Evolutionary conservation across 2,113 vertebrate genomes (phyloP), one percentile per base, ranked within the genome.

Genomic region (Xyliphius kryptos): DNA sequence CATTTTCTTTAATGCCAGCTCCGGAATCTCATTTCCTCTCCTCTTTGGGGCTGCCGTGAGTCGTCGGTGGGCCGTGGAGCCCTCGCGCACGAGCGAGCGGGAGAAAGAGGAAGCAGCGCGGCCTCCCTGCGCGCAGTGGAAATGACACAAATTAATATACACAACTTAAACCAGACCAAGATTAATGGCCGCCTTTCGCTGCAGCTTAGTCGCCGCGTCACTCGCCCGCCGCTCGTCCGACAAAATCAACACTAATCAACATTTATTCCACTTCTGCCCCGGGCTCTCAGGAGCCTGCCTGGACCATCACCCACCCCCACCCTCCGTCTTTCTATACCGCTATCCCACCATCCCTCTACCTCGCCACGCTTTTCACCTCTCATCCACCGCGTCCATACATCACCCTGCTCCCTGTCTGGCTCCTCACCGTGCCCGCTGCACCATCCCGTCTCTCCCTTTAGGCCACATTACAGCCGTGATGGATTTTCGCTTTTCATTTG

Each of bases 141-240:
- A 97, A 96, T 95, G 93, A 97, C 94, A 96, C 92, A 97, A 96
- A 97, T 97, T 95, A 96, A 97, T 97, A 97, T 95, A 94, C 91
- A 91, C 91, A 91, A 91, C 91, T 97, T 97, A 97, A 97, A 97
- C 89, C 92, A 96, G 94, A 97, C 89, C 91, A 93, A 97, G 95
- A 97, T 95, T 93, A 95, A 96, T 96, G 92, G 91, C 87, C 88
- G 86, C 89, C 92, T 93, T 92, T 95, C 92, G 89, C 89, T 83
- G 89, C 89, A 86, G 91, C 89, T 97, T 95, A 96, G 92, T 90
- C 89, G 87, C 88, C 90, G 92, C 93, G 93, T 97, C 93, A 97
- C 89, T 93, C 82, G 90, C 87, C 87, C 86, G 87, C 88, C 89
- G 89, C 89, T 92, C 84, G 88, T 91, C 80, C 89, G 91, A 92